Percentiles rank a stretch among this genome's conserved stretches.
These are phyloP conservation scores for Phorcus lineatus DNA, from an alignment of 2,888 invertebrate species.

Conservation along the genomic window DNA sequence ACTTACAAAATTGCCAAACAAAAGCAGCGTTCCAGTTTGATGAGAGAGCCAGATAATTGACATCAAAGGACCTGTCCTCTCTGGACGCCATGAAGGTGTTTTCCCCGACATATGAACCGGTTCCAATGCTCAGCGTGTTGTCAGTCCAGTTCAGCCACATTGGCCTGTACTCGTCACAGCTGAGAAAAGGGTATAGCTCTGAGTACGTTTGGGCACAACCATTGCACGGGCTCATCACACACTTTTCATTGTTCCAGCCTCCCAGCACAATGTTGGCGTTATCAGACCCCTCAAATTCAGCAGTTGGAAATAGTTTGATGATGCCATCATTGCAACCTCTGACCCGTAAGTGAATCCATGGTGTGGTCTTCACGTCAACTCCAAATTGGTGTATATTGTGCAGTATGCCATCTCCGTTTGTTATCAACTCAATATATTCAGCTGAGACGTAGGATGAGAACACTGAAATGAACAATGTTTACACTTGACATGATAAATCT, in stretches of 20 bases:
- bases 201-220: neutral
- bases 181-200: neutral
- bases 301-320: neutral
- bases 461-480: too few species aligned
- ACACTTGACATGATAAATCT: too few species aligned
- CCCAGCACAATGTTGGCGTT: neutral
- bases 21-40: neutral
- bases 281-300: neutral
- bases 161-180: neutral
- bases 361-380: neutral
- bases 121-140: neutral
- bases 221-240: neutral
- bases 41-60: neutral
- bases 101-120: neutral
- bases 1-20: constrained; percentile 5
- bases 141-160: constrained; percentile 15
- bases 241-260: neutral
- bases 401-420: neutral
- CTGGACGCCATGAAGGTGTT: neutral
- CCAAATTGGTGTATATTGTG: neutral
- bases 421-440: neutral
- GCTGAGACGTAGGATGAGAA: too few species aligned
- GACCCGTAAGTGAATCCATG: neutral
- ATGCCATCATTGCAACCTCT: neutral
- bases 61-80: neutral